Conservation (phyloP, 1,140 invertebrate genomes). For the Panulirus ornatus region DNA sequence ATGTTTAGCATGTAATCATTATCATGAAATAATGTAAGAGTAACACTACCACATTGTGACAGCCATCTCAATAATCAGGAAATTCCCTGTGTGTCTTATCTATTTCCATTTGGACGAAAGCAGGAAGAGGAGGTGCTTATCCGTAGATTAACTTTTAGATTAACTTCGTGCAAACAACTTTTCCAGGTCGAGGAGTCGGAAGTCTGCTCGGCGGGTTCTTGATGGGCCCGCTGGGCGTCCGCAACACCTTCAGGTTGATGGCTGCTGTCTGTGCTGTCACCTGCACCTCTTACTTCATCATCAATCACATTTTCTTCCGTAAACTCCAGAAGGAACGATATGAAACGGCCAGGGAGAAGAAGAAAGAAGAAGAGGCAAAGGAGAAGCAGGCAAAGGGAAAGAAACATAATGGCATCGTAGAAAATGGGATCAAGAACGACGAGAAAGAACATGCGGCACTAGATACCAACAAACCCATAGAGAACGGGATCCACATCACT, state of each 20-base stretch:
- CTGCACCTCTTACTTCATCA: slow-evolving; percentile 47
- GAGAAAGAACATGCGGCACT: neutral
- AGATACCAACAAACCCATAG: neutral
- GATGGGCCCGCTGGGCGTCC: slow-evolving; percentile 37
- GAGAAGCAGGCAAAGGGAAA: slow-evolving; percentile 8
- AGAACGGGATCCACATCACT: neutral
- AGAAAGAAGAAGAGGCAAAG: slow-evolving; percentile 19
- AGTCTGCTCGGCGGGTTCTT: slow-evolving; percentile 54
- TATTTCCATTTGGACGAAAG: too few relatives aligned
- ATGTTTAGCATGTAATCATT: too few relatives aligned
- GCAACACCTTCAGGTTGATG: slow-evolving; percentile 60
- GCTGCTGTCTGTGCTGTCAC: slow-evolving; percentile 27
- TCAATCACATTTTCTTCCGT: slow-evolving; percentile 48
- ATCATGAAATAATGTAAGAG: too few relatives aligned
- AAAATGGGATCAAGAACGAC: neutral
- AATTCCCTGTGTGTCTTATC: too few relatives aligned
- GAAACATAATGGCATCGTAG: neutral
- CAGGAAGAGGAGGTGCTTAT: too few relatives aligned
- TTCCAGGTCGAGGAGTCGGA: slow-evolving; percentile 46
- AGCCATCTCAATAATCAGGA: too few relatives aligned
- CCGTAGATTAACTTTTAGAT: too few relatives aligned
- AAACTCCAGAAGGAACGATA: slow-evolving; percentile 23
- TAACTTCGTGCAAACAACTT: too few relatives aligned
- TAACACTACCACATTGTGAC: too few relatives aligned
- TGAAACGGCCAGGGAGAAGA: slow-evolving; percentile 10